A percentile compares a stretch with the other conserved stretches of the same genome.
phyloP scores from a whole-genome alignment of 2,113 vertebrate genomes.

The Elanus axillaris region DNA sequence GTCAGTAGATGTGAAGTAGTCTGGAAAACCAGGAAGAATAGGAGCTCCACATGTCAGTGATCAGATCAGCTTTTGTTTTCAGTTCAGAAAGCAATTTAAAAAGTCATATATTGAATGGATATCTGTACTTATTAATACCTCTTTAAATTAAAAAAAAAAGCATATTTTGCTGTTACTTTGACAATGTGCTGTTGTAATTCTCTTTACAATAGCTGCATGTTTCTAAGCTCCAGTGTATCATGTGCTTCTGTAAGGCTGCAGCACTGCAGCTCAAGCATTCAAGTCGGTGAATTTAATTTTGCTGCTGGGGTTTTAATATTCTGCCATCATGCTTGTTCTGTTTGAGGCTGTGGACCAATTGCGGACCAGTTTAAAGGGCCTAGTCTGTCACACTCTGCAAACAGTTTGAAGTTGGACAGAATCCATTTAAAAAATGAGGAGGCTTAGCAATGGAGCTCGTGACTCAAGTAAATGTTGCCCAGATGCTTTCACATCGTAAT shows the following conservation, averaged over 20 bases:
- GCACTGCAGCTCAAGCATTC: background rate
- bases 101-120: conserved; percentile 14
- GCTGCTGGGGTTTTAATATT: conserved; percentile 65
- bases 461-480: conserved; percentile 24
- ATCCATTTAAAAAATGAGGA: conserved; percentile 61
- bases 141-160: background rate
- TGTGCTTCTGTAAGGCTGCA: background rate
- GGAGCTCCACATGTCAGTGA: conserved; percentile 25
- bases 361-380: conserved; percentile 55
- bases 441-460: background rate
- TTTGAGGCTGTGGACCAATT: conserved; percentile 63
- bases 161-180: background rate
- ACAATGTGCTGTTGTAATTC: background rate
- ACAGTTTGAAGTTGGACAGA: conserved; percentile 64
- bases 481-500: background rate
- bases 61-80: conserved; percentile 26
- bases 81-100: conserved; percentile 52
- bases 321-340: conserved; percentile 50
- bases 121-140: background rate
- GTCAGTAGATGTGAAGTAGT: background rate
- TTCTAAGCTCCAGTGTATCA: background rate
- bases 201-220: background rate
- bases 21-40: conserved; percentile 3
- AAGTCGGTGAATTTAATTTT: conserved; percentile 6
- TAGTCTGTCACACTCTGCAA: conserved; percentile 59